Evolutionary conservation across 1,140 invertebrate genomes (phyloP).

Genomic region (Drosophila jambulina): DNA sequence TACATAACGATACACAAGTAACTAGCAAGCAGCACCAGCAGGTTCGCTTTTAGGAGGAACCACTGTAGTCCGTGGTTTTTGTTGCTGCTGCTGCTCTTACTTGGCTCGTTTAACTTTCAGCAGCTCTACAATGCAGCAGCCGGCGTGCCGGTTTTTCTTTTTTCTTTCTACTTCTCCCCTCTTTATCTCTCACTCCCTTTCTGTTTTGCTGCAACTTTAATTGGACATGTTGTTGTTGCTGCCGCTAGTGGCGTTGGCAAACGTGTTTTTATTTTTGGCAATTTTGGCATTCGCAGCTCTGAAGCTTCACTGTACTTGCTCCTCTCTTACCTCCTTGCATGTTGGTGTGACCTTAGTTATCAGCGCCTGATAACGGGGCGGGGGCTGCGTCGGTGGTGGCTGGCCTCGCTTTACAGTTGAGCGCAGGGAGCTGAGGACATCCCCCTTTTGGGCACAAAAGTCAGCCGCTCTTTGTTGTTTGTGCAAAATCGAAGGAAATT

Average conservation of each 20-base stretch:
- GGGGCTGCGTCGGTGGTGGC: conserved; percentile 16
- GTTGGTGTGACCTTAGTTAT: conserved; percentile 47
- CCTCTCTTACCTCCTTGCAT: conserved; percentile 65
- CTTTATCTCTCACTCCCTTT: conserved; percentile 3
- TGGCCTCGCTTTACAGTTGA: conserved; percentile 4
- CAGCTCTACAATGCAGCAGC: conserved; percentile 58
- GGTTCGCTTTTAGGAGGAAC: not conserved
- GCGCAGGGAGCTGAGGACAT: conserved; percentile 24
- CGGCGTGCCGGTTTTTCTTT: conserved; percentile 60
- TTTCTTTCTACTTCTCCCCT: conserved; percentile 15
- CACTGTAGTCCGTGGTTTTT: conserved; percentile 24
- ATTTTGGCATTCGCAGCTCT: conserved; percentile 52
- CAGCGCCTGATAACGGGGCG: conserved; percentile 46
- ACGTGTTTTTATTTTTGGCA: conserved; percentile 68
- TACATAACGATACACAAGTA: not conserved
- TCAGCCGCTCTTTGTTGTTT: conserved; percentile 59
- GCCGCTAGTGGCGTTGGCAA: conserved; percentile 68
- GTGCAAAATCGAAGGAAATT: conserved; percentile 76
- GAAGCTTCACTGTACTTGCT: conserved; percentile 9
- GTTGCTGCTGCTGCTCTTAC: conserved; percentile 37
- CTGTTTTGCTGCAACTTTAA: conserved; percentile 62
- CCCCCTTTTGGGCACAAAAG: conserved; percentile 47
- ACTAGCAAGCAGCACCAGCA: not conserved
- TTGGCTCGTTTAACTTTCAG: conserved; percentile 64
- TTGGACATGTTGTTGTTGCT: conserved; percentile 44